Evolutionary conservation across 2,888 invertebrate genomes (phyloP).

Genomic region (Ceramica pisi): DNA sequence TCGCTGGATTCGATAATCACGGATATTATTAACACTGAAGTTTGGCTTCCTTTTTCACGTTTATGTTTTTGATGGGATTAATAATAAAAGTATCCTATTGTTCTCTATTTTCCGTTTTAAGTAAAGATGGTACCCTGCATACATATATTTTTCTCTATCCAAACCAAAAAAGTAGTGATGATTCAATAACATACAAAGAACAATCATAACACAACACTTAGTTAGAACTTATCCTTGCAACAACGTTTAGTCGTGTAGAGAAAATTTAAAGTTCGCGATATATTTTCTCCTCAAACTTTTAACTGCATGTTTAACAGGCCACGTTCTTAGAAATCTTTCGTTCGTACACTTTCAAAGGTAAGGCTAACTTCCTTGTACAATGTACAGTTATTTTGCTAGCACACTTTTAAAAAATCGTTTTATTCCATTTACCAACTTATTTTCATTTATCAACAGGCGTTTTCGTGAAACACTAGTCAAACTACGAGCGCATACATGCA

Average conservation of each 20-base stretch:
- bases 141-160: too few species aligned
- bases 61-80: too few species aligned
- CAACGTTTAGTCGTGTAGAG: slow-evolving; percentile 3
- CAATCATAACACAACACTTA: not conserved
- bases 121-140: too few species aligned
- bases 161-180: not conserved
- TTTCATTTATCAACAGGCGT: too few species aligned
- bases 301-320: slow-evolving; percentile 39
- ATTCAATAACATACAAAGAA: not conserved
- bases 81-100: too few species aligned
- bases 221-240: not conserved
- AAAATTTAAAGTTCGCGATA: slow-evolving; percentile 17
- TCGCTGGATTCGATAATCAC: too few species aligned
- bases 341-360: slow-evolving; percentile 13
- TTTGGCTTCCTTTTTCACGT: too few species aligned
- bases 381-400: not conserved
- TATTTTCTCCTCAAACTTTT: slow-evolving; percentile 39
- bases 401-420: not conserved
- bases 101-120: too few species aligned
- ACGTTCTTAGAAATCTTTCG: slow-evolving; percentile 12
- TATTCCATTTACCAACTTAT: too few species aligned
- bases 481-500: not conserved
- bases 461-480: too few species aligned
- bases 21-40: too few species aligned
- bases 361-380: not conserved